Evolutionary conservation across 2,797 vertebrate genomes (phyloP), one percentile per base, ranked within the genome.

Genomic region (Tarsius wallacei): DNA sequence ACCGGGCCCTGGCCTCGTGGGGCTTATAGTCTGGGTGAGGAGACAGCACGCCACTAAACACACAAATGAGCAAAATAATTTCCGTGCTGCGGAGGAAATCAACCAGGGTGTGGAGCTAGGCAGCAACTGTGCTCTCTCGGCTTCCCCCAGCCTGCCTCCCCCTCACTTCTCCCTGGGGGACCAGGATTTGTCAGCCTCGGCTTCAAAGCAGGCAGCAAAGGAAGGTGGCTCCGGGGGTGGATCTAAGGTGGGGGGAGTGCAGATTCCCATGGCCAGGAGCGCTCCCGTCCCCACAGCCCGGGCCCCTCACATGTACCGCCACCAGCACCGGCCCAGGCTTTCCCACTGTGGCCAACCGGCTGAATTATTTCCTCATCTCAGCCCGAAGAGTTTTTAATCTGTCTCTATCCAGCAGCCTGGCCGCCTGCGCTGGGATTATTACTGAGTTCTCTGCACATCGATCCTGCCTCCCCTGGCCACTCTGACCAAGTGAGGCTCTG

Each of bases 351-450:
- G 87, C 91, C 95, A 68, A 33, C 80, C 31, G 5, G 91, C 91
- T 94, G 96, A 98, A 88, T 97, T 96, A 97, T 96, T 95, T 97
- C 93, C 77, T 95, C 94, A 93, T 96, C 96, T 94, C 93, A 63
- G 78, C 93, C 55, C 22, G 7, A 96, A 80, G 98, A 92, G 97
- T 95, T 97, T 98, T 98, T 97, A 97, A 97, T 97, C 94, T 98
- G 94, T 97, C 96, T 97, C 97, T 96, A 96, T 80, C 93, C 89
- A 97, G 90, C 95, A 97, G 95, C 95, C 81, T 42, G 76, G 70
- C 80, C 95, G 80, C 83, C 89, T 78, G 96, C 7, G 1, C 51
- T 4, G 36, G 76, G 94, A 93, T 97, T 97, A 95, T 96, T 95
- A 97, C 84, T 2, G 86, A 93, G 89, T 96, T 96, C 91, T 96